A percentile compares a stretch with the other conserved stretches of the same genome.
phyloP scores from a whole-genome alignment of 2,797 vertebrate genomes.

The Capromys pilorides region DNA sequence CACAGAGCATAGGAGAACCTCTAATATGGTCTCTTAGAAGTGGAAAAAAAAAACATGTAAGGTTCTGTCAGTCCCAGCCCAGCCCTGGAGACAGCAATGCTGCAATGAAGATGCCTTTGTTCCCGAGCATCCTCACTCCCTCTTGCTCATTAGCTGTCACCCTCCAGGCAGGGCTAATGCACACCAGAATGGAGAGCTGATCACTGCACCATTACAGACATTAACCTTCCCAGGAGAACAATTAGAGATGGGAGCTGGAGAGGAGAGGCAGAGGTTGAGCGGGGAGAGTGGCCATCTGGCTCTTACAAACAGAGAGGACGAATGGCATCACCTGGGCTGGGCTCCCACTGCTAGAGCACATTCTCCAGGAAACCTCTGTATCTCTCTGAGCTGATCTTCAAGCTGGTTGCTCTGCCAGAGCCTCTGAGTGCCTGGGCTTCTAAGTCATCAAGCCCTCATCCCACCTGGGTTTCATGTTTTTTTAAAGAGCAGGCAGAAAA shows the following conservation, averaged over 20 bases:
- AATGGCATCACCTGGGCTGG: not conserved
- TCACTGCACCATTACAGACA: conserved; percentile 61
- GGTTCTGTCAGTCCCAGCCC: not conserved
- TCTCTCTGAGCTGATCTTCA: not conserved
- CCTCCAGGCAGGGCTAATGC: conserved; percentile 64
- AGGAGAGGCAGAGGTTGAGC: not conserved
- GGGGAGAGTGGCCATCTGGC: not conserved
- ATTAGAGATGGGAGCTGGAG: not conserved
- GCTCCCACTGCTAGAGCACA: not conserved
- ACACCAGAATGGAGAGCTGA: conserved; percentile 21
- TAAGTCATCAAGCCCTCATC: not conserved
- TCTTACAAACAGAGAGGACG: not conserved
- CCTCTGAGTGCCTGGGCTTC: not conserved
- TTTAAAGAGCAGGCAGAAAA: conserved; percentile 6
- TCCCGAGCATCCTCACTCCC: not conserved
- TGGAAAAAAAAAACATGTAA: not conserved
- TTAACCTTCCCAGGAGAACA: conserved; percentile 49
- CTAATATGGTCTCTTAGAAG: not conserved
- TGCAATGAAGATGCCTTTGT: not conserved
- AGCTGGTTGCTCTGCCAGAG: not conserved
- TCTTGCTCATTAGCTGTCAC: conserved; percentile 62
- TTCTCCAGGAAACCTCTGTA: not conserved
- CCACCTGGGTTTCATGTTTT: not conserved
- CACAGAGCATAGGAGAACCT: not conserved
- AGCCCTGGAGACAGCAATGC: not conserved